phyloP scores from a whole-genome alignment of 2,888 invertebrate species.

The Oscheius sp. region DNA sequence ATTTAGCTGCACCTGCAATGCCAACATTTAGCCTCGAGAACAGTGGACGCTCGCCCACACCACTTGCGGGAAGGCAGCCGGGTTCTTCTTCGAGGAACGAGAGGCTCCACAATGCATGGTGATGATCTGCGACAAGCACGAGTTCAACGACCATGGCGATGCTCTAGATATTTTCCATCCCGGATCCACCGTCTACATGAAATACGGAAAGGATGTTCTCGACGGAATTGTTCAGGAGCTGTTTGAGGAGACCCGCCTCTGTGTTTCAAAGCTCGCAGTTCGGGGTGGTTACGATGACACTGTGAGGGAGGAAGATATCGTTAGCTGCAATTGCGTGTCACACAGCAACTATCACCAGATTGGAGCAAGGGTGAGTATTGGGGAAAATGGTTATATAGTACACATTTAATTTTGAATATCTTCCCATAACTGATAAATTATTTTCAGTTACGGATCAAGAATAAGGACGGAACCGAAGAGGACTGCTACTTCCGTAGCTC shows the following conservation, averaged over 20 bases:
- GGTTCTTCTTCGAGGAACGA: conserved; percentile 48
- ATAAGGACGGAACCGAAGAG: conserved; percentile 57
- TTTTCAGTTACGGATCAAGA: conserved; percentile 57
- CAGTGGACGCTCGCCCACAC: conserved; percentile 75
- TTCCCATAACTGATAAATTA: background rate
- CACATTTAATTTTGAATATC: background rate
- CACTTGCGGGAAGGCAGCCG: conserved; percentile 78
- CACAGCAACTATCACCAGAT: conserved; percentile 44
- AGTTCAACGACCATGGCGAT: background rate
- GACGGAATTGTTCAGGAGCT: background rate
- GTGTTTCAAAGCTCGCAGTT: background rate
- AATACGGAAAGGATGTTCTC: no score
- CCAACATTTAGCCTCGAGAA: background rate
- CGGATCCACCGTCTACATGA: background rate
- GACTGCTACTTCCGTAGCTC: conserved; percentile 57
- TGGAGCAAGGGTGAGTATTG: conserved; percentile 43
- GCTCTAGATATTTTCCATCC: background rate
- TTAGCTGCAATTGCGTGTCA: conserved; percentile 45
- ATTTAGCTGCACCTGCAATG: background rate
- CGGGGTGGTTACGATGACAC: background rate
- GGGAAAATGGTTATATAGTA: background rate
- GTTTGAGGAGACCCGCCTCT: background rate
- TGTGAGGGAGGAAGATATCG: conserved; percentile 72
- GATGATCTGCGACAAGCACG: conserved; percentile 51
- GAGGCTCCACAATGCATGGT: conserved; percentile 43